Conservation (phyloP, 1,140 invertebrate species). For the Leptopilina boulardi region DNA sequence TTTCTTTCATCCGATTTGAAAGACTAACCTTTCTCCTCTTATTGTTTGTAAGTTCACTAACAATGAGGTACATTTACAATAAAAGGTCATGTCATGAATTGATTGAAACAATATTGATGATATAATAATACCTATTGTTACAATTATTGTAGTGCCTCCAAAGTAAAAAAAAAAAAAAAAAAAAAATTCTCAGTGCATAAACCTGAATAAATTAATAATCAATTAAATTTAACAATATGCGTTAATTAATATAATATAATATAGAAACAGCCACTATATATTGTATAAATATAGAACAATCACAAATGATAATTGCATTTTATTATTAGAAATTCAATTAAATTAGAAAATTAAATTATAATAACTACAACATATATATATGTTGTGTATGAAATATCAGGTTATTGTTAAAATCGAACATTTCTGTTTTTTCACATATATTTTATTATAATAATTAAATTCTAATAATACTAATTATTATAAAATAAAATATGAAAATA, state of each 20-base stretch:
- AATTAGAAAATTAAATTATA: too few species aligned
- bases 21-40: conserved; percentile 6
- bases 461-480: too few species aligned
- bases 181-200: neutral
- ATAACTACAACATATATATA: too few species aligned
- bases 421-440: too few species aligned
- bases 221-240: neutral
- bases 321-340: too few species aligned
- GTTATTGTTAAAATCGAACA: too few species aligned
- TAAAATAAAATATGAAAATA: too few species aligned
- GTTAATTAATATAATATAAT: neutral
- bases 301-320: too few species aligned
- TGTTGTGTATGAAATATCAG: too few species aligned
- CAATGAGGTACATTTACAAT: conserved; percentile 19
- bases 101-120: conserved; percentile 14
- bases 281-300: neutral
- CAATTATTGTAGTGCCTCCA: too few species aligned
- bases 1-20: neutral
- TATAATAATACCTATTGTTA: conserved; percentile 5
- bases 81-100: conserved; percentile 13
- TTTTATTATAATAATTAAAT: too few species aligned
- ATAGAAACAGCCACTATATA: neutral
- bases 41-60: conserved; percentile 5
- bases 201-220: neutral
- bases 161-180: too few species aligned